phyloP scores from a whole-genome alignment of 2,888 invertebrate species.

The Onchidella celtica region DNA sequence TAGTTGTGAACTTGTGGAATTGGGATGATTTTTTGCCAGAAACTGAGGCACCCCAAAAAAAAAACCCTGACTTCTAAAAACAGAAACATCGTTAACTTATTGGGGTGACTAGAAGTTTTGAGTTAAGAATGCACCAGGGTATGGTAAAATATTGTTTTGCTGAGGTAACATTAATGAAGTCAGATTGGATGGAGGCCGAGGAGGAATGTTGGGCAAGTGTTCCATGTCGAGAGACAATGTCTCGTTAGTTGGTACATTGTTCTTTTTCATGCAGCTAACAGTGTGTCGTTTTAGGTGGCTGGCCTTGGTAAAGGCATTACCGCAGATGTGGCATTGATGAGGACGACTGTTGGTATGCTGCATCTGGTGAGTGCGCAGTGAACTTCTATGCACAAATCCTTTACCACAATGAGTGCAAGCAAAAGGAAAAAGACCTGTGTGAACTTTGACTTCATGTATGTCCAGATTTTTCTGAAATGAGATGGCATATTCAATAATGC shows the following conservation, averaged over 20 bases:
- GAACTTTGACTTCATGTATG: neutral
- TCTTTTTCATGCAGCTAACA: neutral
- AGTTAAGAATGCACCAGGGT: neutral
- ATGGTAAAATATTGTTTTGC: neutral
- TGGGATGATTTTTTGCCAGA: too few species aligned
- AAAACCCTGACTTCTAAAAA: too few species aligned
- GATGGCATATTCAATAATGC: neutral
- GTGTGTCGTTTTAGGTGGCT: constrained; percentile 6
- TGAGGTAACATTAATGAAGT: neutral
- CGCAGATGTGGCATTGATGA: constrained; percentile 1
- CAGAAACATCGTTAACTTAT: too few species aligned
- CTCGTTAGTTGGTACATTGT: neutral
- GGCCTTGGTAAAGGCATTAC: neutral
- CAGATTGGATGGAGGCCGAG: neutral
- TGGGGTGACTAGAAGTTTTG: neutral
- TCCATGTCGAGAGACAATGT: neutral
- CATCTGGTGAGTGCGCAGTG: neutral
- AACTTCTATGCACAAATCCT: neutral
- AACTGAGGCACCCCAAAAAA: too few species aligned
- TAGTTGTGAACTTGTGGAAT: too few species aligned
- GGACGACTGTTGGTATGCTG: neutral
- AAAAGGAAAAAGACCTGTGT: neutral
- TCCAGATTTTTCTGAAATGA: constrained; percentile 7
- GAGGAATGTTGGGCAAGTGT: neutral
- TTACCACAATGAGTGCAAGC: neutral